Conservation (phyloP, 2,797 vertebrate genomes). For the Pelodytes ibericus region DNA sequence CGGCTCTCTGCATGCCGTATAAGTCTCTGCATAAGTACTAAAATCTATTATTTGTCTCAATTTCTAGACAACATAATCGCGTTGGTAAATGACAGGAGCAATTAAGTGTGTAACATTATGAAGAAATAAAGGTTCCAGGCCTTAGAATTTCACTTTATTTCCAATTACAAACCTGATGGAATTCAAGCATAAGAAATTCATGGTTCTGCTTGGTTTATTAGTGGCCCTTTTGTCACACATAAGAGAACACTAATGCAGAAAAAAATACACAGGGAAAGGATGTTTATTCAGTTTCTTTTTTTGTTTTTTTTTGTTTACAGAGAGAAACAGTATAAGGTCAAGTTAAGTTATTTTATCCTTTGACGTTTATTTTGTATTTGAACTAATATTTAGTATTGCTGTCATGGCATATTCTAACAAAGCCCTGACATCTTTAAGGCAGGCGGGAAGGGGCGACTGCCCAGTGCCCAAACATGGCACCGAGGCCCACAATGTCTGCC, state of each 20-base stretch:
- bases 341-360: conserved; percentile 10
- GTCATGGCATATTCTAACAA: too few relatives aligned
- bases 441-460: too few relatives aligned
- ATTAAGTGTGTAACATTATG: conserved; percentile 61
- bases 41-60: conserved; percentile 64
- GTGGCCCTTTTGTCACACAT: conserved; percentile 52
- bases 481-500: too few relatives aligned
- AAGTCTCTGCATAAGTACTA: conserved; percentile 64
- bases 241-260: conserved; percentile 37
- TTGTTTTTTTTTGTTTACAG: conserved; percentile 29
- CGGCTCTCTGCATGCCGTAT: conserved; percentile 61
- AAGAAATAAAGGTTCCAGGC: conserved; percentile 60
- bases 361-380: not conserved
- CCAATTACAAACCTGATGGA: conserved; percentile 58
- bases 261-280: conserved; percentile 11
- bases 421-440: too few relatives aligned
- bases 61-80: conserved; percentile 63
- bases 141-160: conserved; percentile 60
- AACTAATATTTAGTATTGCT: too few relatives aligned
- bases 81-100: conserved; percentile 62
- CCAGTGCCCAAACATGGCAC: too few relatives aligned
- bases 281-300: conserved; percentile 37
- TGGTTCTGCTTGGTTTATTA: conserved; percentile 51
- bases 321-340: conserved; percentile 11
- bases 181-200: conserved; percentile 50